Conservation (phyloP, 2,797 vertebrate species). For the Macroramphosus scolopax region DNA sequence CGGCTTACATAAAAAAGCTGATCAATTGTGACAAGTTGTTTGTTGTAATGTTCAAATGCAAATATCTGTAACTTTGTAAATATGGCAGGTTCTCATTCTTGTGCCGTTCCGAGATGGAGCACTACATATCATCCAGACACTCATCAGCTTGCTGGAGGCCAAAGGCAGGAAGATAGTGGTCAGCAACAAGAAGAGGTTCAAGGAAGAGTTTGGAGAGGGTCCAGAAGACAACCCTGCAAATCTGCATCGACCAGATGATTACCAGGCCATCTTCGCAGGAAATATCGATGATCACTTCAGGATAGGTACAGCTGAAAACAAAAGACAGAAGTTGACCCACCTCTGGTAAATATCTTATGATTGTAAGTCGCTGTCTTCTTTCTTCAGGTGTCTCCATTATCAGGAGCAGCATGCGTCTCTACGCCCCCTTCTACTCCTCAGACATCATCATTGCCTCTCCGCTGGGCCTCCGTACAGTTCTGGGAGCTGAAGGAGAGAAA, state of each 20-base stretch:
- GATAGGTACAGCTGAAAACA: slow-evolving; percentile 80
- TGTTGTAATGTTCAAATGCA: too few relatives aligned
- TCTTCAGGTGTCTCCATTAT: slow-evolving; percentile 87
- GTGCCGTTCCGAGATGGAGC: slow-evolving; percentile 90
- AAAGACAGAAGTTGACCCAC: not conserved
- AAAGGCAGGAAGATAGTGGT: slow-evolving; percentile 87
- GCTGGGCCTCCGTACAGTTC: slow-evolving; percentile 89
- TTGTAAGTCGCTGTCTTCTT: not conserved
- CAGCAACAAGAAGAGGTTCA: slow-evolving; percentile 95
- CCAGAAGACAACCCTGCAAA: slow-evolving; percentile 81
- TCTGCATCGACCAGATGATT: slow-evolving; percentile 90
- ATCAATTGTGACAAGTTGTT: too few relatives aligned
- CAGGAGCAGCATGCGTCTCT: slow-evolving; percentile 88
- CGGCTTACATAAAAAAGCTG: too few relatives aligned
- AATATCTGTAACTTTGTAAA: not conserved
- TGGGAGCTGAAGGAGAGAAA: slow-evolving; percentile 89
- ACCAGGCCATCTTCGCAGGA: slow-evolving; percentile 88
- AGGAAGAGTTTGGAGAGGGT: slow-evolving; percentile 87
- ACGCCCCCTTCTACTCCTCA: slow-evolving; percentile 94
- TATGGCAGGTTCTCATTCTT: slow-evolving; percentile 87
- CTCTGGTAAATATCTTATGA: not conserved
- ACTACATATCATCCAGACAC: slow-evolving; percentile 83
- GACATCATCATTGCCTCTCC: slow-evolving; percentile 96
- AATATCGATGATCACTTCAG: slow-evolving; percentile 98
- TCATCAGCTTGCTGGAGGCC: slow-evolving; percentile 87